These are phyloP conservation scores for Leptinotarsa haldemani DNA, from an alignment of 2,888 invertebrate species.

Conservation along the genomic window DNA sequence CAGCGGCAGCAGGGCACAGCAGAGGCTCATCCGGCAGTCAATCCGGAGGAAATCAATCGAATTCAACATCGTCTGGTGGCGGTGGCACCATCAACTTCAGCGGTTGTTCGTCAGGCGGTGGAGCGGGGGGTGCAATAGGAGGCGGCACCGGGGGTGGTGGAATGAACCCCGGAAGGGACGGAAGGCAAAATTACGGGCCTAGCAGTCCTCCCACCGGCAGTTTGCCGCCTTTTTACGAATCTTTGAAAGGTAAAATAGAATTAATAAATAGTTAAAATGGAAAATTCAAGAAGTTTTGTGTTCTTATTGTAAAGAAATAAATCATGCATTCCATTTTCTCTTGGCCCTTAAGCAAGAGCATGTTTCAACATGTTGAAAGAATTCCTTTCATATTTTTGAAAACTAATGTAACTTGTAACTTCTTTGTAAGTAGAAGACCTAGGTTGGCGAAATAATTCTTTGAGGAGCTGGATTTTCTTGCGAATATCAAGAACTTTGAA, in stretches of 20 bases:
- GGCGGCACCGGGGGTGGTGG: conserved; percentile 77
- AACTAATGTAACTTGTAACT: no score
- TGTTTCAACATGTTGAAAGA: no score
- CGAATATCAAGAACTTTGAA: no score
- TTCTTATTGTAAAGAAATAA: no score
- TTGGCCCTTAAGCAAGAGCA: no score
- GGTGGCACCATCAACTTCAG: conserved; percentile 55
- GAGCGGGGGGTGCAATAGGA: conserved; percentile 70
- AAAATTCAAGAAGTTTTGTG: no score
- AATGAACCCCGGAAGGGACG: conserved; percentile 77
- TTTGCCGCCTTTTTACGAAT: conserved; percentile 90
- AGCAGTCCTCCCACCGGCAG: conserved; percentile 90
- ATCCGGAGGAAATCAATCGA: conserved; percentile 34
- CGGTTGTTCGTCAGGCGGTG: conserved; percentile 67
- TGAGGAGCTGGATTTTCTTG: no score
- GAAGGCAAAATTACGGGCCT: conserved; percentile 87
- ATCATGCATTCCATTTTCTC: no score
- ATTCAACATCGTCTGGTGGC: conserved; percentile 32
- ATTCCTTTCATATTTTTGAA: no score
- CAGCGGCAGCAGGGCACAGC: conserved; percentile 85
- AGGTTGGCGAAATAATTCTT: no score
- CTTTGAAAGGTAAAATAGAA: conserved; percentile 73
- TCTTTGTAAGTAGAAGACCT: no score
- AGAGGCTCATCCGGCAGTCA: conserved; percentile 67
- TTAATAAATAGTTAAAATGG: no score